These are phyloP conservation scores for Zootermopsis nevadensis DNA, from an alignment of 2,888 invertebrate species.

Conservation along the genomic window DNA sequence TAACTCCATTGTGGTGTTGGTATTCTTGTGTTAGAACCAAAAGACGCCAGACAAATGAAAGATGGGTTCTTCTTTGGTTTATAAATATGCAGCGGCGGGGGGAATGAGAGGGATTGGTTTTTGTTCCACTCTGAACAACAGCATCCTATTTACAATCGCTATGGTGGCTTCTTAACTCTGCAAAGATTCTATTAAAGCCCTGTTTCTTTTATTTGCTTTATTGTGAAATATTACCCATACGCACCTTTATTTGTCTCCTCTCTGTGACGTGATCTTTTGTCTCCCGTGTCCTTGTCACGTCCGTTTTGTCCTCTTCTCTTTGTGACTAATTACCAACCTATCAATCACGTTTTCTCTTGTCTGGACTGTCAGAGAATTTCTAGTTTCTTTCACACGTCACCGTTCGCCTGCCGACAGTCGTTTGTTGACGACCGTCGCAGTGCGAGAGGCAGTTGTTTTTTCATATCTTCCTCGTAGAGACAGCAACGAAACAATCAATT, in stretches of 20 bases:
- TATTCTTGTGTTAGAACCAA: constrained; percentile 16
- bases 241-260: constrained; percentile 10
- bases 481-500: constrained; percentile 20
- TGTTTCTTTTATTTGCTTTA: constrained; percentile 21
- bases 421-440: constrained; percentile 5
- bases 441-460: constrained; percentile 2
- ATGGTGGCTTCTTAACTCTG: constrained; percentile 7
- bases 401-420: too few relatives aligned
- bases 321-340: constrained; percentile 46
- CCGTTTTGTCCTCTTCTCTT: constrained; percentile 25
- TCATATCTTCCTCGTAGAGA: background rate
- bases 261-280: background rate
- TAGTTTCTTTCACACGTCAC: constrained; percentile 12
- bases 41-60: constrained; percentile 34
- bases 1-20: constrained; percentile 21
- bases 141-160: constrained; percentile 3
- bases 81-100: constrained; percentile 24
- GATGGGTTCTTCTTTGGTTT: constrained; percentile 27
- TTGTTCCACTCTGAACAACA: constrained; percentile 9
- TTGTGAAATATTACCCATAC: constrained; percentile 29
- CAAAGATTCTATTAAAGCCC: constrained; percentile 11
- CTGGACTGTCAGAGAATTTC: constrained; percentile 4
- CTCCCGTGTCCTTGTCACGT: constrained; percentile 22
- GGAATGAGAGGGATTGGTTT: background rate
- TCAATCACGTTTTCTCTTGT: constrained; percentile 43